phyloP scores from a whole-genome alignment of 2,888 invertebrate genomes.

The Lasioglossum calceatum region DNA sequence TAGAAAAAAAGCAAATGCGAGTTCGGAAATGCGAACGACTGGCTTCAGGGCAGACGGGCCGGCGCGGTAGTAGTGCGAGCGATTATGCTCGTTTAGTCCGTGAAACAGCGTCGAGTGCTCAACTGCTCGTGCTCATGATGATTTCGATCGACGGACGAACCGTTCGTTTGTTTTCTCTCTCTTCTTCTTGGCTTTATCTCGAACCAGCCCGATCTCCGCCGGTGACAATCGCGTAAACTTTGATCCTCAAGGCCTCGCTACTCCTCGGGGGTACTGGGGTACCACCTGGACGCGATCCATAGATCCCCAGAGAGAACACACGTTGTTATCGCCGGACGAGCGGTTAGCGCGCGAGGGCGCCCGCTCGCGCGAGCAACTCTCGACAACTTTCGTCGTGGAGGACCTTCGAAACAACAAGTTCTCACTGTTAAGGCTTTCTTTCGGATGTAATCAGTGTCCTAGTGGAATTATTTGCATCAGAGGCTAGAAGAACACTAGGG shows the following conservation, averaged over 20 bases:
- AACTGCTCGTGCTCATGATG: slow-evolving; percentile 44
- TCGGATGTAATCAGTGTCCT: background rate
- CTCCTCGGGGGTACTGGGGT: slow-evolving; percentile 19
- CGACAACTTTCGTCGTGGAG: slow-evolving; percentile 9
- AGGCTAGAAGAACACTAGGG: background rate
- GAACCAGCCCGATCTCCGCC: slow-evolving; percentile 10
- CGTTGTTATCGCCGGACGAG: background rate
- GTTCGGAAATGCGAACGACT: background rate
- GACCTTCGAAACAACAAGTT: slow-evolving; percentile 20
- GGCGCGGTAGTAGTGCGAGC: background rate
- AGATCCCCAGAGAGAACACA: slow-evolving; percentile 28
- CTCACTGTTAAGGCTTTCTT: background rate
- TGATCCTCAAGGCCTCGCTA: slow-evolving; percentile 25
- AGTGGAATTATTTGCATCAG: background rate
- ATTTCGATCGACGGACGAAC: slow-evolving; percentile 23
- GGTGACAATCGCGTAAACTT: slow-evolving; percentile 35
- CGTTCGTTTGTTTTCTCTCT: background rate
- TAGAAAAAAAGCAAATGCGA: slow-evolving; percentile 8
- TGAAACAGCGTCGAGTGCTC: slow-evolving; percentile 20
- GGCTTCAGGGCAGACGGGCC: background rate
- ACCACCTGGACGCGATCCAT: slow-evolving; percentile 47
- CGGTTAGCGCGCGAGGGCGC: background rate
- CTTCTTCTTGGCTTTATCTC: slow-evolving; percentile 20
- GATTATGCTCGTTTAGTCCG: slow-evolving; percentile 16
- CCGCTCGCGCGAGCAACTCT: background rate